Conservation (phyloP, 2,113 vertebrate species). For the Malurus melanocephalus region DNA sequence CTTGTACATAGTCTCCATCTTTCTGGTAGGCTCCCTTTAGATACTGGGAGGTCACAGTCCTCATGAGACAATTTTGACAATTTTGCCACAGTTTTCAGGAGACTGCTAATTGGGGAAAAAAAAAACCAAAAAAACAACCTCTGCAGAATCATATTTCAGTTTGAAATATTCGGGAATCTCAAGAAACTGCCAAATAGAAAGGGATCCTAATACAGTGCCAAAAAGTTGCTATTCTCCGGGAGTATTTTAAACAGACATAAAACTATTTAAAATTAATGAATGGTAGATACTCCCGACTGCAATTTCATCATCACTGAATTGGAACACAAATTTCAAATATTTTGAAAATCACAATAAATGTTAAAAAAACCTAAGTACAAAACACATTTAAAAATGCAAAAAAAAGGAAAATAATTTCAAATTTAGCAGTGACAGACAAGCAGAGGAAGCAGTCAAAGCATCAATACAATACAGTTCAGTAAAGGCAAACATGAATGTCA, state of each 20-base stretch:
- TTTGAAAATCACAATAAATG: neutral
- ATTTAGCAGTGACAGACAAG: neutral
- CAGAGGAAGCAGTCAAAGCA: neutral
- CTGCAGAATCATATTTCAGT: neutral
- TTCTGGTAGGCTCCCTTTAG: neutral
- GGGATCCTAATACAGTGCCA: neutral
- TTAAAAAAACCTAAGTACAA: neutral
- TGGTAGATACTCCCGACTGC: fast-evolving
- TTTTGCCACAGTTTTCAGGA: neutral
- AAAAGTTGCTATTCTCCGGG: neutral
- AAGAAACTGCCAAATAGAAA: neutral
- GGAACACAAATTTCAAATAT: neutral
- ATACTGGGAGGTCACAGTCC: neutral
- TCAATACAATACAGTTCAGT: neutral
- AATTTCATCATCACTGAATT: neutral
- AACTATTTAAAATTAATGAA: neutral
- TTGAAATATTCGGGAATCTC: neutral
- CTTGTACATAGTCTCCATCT: neutral
- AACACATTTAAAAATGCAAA: neutral
- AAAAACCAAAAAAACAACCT: neutral
- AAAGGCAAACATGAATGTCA: neutral
- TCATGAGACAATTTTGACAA: neutral
- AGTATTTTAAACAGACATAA: neutral
- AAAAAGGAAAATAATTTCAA: neutral
- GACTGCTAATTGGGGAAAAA: neutral